Base-by-base conservation (phyloP, 2,888 invertebrate species). In the Amphipyra tragopoginis region DNA sequence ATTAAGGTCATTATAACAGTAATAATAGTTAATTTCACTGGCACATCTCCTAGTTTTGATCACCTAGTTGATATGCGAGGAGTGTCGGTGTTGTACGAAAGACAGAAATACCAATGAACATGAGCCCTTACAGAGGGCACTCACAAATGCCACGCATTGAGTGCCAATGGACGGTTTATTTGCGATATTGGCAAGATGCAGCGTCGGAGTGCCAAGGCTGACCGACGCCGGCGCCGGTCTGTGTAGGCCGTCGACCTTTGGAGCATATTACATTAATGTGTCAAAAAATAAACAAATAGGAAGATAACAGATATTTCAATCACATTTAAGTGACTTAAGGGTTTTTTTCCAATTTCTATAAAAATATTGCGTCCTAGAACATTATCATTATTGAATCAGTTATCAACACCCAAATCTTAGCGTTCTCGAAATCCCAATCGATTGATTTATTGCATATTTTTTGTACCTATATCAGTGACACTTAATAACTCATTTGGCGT, bases 121-220 rank as follows among this genome's bases (percentile, higher is more conserved):
- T 68, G 71, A 85, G 84, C 89, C 87, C 86, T 87, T 88, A 86
- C 85, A 80, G 84, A 88, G 87, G 87, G 88, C 87, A 86, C 86
- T 85, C 85, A 84, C 80, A 82, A 81, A 86, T 92, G 92, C 92
- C 92, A 91, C 89, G 86, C 86, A 67, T 72, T 81, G 79, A 86
- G 85, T 93, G 93, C 93, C 94, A 94, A 92, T 93, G 86, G 81
- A 79, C 85, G 86, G 92, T 91, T 93, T 94, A 94, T 94, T 94
- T 94, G 92, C 88, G 91, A 92, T 90, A 90, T 93, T 94, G 94
- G 94, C 94, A 93, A 86, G 86, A 78, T 77, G 80, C 74, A 76
- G 70, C 76, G 79, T 80, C 78, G 84, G 79, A 86, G 85, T 84
- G 86, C 90, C 92, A 92, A 93, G 93, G 93, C 89, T 91, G 88